Evolutionary conservation across 2,113 vertebrate genomes (phyloP).

Genomic region (Oenanthe melanoleuca): DNA sequence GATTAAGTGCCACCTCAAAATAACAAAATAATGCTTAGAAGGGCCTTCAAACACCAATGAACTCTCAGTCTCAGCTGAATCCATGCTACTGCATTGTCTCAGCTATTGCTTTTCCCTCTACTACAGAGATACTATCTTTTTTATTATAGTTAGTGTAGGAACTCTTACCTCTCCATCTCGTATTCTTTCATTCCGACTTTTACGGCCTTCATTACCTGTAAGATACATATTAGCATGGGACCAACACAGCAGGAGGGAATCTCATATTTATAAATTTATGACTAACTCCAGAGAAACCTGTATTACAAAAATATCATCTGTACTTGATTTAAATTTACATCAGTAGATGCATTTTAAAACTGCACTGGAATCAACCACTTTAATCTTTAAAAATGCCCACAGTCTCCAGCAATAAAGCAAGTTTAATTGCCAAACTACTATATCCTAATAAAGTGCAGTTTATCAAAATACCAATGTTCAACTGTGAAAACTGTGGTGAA

Average conservation of each 20-base stretch:
- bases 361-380: slow-evolving; percentile 11
- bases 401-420: background rate
- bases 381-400: background rate
- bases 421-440: background rate
- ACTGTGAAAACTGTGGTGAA: background rate
- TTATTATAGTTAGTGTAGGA: slow-evolving; percentile 52
- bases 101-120: background rate
- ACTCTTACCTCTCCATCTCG: slow-evolving; percentile 79
- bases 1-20: background rate
- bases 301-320: slow-evolving; percentile 18
- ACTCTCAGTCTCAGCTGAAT: background rate
- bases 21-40: background rate
- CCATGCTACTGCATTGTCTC: background rate
- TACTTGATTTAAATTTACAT: slow-evolving; percentile 22
- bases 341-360: slow-evolving; percentile 17
- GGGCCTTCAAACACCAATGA: background rate
- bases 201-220: slow-evolving; percentile 84
- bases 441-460: background rate
- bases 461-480: background rate
- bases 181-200: slow-evolving; percentile 83
- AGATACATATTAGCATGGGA: slow-evolving; percentile 64
- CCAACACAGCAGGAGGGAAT: slow-evolving; percentile 29
- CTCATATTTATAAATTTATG: slow-evolving; percentile 46
- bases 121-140: background rate
- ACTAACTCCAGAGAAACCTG: slow-evolving; percentile 21